Evolutionary conservation across 1,140 invertebrate genomes (phyloP).

Genomic region (Papilio polyxenes): DNA sequence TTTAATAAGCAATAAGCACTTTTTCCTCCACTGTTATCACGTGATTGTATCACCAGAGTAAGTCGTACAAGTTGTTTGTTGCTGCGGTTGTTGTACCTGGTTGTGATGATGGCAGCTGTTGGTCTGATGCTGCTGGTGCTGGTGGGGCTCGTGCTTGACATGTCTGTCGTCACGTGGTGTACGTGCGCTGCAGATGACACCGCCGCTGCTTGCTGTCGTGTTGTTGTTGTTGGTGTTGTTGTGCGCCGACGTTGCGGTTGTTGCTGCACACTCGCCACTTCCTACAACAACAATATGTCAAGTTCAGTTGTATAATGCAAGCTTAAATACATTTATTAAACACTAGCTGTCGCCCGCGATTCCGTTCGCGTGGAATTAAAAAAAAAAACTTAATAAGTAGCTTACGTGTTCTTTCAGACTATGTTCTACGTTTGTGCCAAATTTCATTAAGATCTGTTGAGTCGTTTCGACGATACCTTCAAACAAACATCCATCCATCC

Average conservation of each 20-base stretch:
- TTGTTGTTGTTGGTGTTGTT: slow-evolving; percentile 36
- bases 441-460: too few species aligned
- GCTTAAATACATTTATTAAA: too few species aligned
- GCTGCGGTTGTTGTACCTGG: not conserved
- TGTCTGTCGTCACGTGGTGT: slow-evolving; percentile 62
- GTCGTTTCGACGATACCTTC: too few species aligned
- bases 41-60: not conserved
- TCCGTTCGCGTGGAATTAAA: too few species aligned
- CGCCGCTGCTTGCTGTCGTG: slow-evolving; percentile 46
- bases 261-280: slow-evolving; percentile 53
- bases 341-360: too few species aligned
- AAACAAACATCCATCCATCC: too few species aligned
- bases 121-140: slow-evolving; percentile 55
- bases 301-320: too few species aligned
- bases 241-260: slow-evolving; percentile 33
- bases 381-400: too few species aligned
- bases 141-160: slow-evolving; percentile 78
- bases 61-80: not conserved
- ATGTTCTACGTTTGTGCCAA: too few species aligned
- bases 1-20: not conserved
- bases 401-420: too few species aligned
- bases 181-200: slow-evolving; percentile 65
- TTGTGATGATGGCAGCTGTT: slow-evolving; percentile 13
- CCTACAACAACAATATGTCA: slow-evolving; percentile 37
- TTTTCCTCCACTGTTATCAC: too few species aligned